These are phyloP conservation scores for Cyanocitta stelleri DNA, from an alignment of 2,113 vertebrate species.

Conservation along the genomic window DNA sequence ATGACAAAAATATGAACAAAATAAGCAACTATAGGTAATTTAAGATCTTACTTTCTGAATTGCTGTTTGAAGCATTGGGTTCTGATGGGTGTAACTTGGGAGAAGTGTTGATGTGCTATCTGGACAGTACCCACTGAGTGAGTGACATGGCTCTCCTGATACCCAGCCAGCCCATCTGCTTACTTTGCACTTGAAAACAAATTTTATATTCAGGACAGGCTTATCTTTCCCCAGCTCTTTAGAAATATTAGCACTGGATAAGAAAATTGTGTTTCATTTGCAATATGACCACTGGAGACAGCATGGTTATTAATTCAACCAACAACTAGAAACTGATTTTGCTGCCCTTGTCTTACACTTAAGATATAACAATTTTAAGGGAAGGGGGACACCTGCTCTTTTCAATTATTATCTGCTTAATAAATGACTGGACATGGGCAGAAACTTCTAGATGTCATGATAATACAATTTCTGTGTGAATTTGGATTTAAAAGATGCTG, in stretches of 20 bases:
- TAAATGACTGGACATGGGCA: not conserved
- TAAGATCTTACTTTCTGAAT: constrained; percentile 4
- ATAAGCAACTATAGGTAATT: constrained; percentile 23
- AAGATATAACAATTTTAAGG: not conserved
- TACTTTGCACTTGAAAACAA: constrained; percentile 23
- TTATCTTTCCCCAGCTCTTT: not conserved
- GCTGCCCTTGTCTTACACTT: not conserved
- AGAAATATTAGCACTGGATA: not conserved
- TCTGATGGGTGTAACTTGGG: not conserved
- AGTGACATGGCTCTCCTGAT: not conserved
- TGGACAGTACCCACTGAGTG: constrained; percentile 26
- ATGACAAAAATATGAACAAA: not conserved
- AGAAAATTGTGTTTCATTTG: not conserved
- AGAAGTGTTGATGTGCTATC: constrained; percentile 42
- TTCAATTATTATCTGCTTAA: not conserved
- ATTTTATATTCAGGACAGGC: constrained; percentile 14
- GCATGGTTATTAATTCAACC: not conserved
- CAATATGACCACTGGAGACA: not conserved
- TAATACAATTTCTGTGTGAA: not conserved
- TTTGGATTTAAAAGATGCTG: not conserved
- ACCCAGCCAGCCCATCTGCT: constrained; percentile 46
- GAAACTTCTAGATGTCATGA: not conserved
- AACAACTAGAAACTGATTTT: not conserved
- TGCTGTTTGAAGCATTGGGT: not conserved
- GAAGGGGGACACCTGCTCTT: not conserved